A percentile compares a stretch with the other conserved stretches of the same genome.
Conservation (phyloP, 2,888 invertebrate genomes). For the Chrysopilus asiliformis region DNA sequence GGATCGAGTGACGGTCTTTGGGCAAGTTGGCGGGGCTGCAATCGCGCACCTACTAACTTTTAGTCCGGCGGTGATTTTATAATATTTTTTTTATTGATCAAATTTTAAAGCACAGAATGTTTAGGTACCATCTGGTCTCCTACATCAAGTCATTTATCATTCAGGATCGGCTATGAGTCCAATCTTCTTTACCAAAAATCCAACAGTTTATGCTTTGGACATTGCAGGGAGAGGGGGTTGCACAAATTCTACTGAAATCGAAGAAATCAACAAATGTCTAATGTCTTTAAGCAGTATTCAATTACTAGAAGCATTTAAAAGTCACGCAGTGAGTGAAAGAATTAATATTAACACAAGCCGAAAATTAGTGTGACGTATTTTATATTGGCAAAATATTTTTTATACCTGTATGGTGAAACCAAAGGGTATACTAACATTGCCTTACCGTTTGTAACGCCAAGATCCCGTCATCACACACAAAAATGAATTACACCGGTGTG, state of each 20-base stretch:
- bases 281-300: slow-evolving; percentile 28
- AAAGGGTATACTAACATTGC: too few species aligned
- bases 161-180: slow-evolving; percentile 26
- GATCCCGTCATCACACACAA: too few species aligned
- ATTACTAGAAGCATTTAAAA: slow-evolving; percentile 30
- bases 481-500: too few species aligned
- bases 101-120: not conserved
- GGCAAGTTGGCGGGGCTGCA: slow-evolving; percentile 34
- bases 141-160: not conserved
- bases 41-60: slow-evolving; percentile 16
- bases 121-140: slow-evolving; percentile 19
- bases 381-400: too few species aligned
- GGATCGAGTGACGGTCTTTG: slow-evolving; percentile 30
- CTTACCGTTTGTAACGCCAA: too few species aligned
- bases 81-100: not conserved
- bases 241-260: slow-evolving; percentile 23
- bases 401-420: too few species aligned
- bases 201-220: slow-evolving; percentile 27
- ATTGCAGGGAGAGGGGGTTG: slow-evolving; percentile 33
- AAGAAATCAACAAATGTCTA: slow-evolving; percentile 30
- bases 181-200: slow-evolving; percentile 37
- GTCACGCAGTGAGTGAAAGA: slow-evolving; percentile 23
- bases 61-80: not conserved
- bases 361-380: too few species aligned
- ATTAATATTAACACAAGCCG: too few species aligned